Evolutionary conservation across 2,888 invertebrate species (phyloP).

Genomic region (Apamea crenata): DNA sequence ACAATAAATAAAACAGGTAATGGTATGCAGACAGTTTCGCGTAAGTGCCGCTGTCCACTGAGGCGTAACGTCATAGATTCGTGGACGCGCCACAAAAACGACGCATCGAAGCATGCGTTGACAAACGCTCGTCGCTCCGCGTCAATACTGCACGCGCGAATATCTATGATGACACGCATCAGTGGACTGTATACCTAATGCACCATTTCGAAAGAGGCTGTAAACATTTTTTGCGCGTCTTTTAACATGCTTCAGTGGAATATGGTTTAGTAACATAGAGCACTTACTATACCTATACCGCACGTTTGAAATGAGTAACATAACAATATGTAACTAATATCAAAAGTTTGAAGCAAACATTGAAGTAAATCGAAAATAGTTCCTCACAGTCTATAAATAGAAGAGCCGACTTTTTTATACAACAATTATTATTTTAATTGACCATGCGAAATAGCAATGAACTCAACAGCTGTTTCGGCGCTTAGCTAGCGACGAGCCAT

Average conservation of each 20-base stretch:
- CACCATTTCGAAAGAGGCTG: conserved; percentile 54
- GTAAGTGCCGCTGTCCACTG: conserved; percentile 57
- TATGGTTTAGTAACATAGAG: conserved; percentile 14
- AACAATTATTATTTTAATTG: conserved; percentile 38
- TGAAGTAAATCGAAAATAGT: not conserved
- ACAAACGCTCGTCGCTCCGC: conserved; percentile 60
- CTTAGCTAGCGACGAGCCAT: not conserved
- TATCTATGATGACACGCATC: conserved; percentile 51
- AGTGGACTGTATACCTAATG: conserved; percentile 46
- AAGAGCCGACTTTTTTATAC: conserved; percentile 5
- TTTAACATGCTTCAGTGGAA: conserved; percentile 7
- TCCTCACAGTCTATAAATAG: not conserved
- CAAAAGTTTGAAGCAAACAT: not conserved
- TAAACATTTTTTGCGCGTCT: conserved; percentile 28
- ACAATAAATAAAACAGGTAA: conserved; percentile 63
- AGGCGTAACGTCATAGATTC: conserved; percentile 63
- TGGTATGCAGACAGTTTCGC: conserved; percentile 67
- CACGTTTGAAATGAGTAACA: not conserved
- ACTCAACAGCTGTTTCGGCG: conserved; percentile 10
- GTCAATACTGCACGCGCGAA: conserved; percentile 59
- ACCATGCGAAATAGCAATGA: conserved; percentile 25
- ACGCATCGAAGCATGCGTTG: conserved; percentile 61
- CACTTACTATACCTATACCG: not conserved
- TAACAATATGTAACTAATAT: not conserved
- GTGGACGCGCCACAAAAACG: conserved; percentile 58